These are phyloP conservation scores for Scytalopus superciliaris DNA, from an alignment of 2,113 vertebrate genomes.

Conservation along the genomic window DNA sequence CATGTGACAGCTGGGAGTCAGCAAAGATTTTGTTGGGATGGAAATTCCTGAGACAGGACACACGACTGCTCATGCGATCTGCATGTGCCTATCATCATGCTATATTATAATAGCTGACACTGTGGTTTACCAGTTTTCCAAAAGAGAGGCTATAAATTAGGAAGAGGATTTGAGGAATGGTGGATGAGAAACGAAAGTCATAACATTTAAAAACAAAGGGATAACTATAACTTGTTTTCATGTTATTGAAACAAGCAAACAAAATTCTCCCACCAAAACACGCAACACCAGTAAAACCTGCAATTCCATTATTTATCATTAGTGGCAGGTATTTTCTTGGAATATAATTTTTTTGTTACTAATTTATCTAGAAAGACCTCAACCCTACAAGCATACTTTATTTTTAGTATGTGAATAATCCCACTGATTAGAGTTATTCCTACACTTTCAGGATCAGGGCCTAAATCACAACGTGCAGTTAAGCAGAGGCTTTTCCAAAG, in stretches of 20 bases:
- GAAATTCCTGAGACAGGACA: slow-evolving; percentile 45
- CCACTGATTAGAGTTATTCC: not conserved
- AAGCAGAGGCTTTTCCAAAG: slow-evolving; percentile 26
- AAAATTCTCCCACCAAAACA: not conserved
- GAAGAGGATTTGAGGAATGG: not conserved
- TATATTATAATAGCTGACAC: slow-evolving; percentile 63
- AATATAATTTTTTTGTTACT: not conserved
- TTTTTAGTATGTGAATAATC: not conserved
- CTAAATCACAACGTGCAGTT: slow-evolving; percentile 32
- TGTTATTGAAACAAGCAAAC: not conserved
- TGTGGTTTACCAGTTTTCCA: slow-evolving; percentile 45
- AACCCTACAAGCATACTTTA: not conserved
- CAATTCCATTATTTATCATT: not conserved
- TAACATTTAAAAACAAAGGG: not conserved
- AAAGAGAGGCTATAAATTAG: slow-evolving; percentile 54
- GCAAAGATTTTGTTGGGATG: slow-evolving; percentile 33
- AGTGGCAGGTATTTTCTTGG: not conserved
- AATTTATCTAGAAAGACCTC: slow-evolving; percentile 13
- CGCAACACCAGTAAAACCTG: not conserved
- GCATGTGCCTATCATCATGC: slow-evolving; percentile 37
- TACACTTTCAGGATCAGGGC: not conserved
- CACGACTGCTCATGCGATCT: slow-evolving; percentile 30
- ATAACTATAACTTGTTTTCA: slow-evolving; percentile 10
- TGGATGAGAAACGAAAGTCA: slow-evolving; percentile 22
- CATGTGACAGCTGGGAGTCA: slow-evolving; percentile 61